phyloP scores from a whole-genome alignment of 2,797 vertebrate genomes.

The Sardinella longiceps region DNA sequence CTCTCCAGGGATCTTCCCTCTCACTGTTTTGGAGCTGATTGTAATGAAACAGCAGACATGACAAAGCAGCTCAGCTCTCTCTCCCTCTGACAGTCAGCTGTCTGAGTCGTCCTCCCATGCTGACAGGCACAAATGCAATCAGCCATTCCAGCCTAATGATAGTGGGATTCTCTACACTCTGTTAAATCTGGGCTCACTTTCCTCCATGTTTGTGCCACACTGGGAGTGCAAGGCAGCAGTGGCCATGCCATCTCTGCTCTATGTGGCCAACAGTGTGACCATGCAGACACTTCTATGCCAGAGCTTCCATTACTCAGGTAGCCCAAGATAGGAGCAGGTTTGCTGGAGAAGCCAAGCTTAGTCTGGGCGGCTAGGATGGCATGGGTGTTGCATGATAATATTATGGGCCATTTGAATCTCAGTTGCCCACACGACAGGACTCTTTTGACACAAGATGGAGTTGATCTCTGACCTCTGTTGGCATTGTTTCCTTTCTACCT shows the following conservation, averaged over 20 bases:
- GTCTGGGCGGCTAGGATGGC: slow-evolving; percentile 19
- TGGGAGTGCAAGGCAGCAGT: background rate
- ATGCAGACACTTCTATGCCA: background rate
- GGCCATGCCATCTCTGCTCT: background rate
- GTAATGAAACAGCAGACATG: background rate
- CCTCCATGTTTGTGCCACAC: background rate
- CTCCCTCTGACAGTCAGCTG: background rate
- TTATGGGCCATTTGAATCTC: slow-evolving; percentile 37
- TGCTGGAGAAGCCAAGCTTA: background rate
- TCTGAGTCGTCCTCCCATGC: background rate
- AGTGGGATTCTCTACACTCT: background rate
- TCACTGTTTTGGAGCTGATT: background rate
- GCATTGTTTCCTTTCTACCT: slow-evolving; percentile 37
- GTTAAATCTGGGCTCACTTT: background rate
- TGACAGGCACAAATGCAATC: background rate
- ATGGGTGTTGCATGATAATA: slow-evolving; percentile 29
- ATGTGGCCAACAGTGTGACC: background rate
- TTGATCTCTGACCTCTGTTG: slow-evolving; percentile 50
- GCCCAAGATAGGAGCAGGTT: background rate
- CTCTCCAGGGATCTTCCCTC: background rate
- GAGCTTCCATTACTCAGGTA: background rate
- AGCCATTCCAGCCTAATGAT: background rate
- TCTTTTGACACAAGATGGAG: slow-evolving; percentile 46
- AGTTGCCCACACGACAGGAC: background rate
- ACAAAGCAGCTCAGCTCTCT: slow-evolving; percentile 6